Percentiles rank a stretch among this genome's conserved stretches.
Conservation (phyloP, 2,888 invertebrate species). For the Ligdia adustata region DNA sequence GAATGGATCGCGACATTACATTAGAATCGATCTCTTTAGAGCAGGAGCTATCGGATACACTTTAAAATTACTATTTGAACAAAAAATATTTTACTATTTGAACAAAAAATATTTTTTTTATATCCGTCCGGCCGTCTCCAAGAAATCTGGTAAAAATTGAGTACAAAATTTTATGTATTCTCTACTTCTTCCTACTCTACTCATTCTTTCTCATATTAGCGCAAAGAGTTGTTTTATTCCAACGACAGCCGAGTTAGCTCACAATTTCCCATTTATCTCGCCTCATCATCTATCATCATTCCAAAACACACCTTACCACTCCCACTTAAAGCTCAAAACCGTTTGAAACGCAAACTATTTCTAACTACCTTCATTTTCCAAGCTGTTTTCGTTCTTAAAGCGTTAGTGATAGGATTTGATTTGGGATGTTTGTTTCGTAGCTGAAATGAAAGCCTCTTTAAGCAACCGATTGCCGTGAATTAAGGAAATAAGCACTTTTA, state of each 20-base stretch:
- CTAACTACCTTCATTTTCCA: conserved; percentile 15
- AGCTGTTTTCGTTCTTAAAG: conserved; percentile 27
- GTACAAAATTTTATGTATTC: too few species aligned
- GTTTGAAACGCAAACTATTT: not conserved
- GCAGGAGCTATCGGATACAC: too few species aligned
- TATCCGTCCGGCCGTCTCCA: too few species aligned
- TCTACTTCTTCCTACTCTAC: conserved; percentile 49
- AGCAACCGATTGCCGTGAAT: conserved; percentile 71
- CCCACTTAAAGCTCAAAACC: conserved; percentile 21
- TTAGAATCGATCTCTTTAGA: too few species aligned
- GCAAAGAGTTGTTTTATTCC: conserved; percentile 82
- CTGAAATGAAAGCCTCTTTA: conserved; percentile 55
- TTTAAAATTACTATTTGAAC: too few species aligned
- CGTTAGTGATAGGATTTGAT: conserved; percentile 24
- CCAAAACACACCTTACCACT: conserved; percentile 45
- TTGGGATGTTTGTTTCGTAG: conserved; percentile 23
- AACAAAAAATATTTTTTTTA: too few species aligned
- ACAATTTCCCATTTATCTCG: conserved; percentile 79
- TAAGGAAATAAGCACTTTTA: conserved; percentile 81
- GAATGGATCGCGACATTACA: too few species aligned
- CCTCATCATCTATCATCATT: conserved; percentile 51
- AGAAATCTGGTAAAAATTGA: too few species aligned
- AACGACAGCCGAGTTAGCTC: conserved; percentile 72
- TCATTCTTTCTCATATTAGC: conserved; percentile 76
- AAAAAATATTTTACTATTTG: too few species aligned